Percentiles rank a stretch among this genome's conserved stretches.
Evolutionary conservation across 2,113 vertebrate species (phyloP).

Genomic region (Calypte anna): DNA sequence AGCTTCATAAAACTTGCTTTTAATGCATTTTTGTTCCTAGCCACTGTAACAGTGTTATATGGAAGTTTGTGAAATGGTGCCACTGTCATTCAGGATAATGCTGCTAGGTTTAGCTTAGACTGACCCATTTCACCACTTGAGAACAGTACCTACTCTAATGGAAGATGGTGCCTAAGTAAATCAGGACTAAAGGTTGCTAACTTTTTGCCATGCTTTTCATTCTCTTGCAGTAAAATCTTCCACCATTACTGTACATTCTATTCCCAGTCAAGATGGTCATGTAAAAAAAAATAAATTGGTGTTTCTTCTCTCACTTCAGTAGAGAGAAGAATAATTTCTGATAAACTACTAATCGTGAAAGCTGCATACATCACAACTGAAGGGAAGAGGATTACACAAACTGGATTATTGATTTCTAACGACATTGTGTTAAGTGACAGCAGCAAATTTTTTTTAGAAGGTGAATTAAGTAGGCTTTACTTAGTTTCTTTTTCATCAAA

Average conservation of each 20-base stretch:
- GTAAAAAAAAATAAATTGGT: background rate
- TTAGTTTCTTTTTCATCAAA: background rate
- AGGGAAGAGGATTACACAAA: background rate
- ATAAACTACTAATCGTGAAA: background rate
- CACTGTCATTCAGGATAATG: background rate
- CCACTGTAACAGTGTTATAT: background rate
- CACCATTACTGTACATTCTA: background rate
- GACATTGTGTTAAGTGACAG: background rate
- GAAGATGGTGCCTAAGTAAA: background rate
- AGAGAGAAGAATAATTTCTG: background rate
- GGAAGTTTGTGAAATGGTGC: background rate
- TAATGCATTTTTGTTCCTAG: background rate
- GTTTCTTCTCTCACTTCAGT: background rate
- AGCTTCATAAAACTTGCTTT: background rate
- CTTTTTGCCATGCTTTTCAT: background rate
- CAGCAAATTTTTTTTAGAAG: background rate
- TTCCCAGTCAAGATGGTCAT: background rate
- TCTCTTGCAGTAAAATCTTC: background rate
- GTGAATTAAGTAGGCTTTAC: background rate
- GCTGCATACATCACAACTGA: background rate
- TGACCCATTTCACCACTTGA: background rate
- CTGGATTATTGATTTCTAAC: background rate
- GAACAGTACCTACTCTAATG: background rate
- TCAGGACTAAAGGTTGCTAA: background rate
- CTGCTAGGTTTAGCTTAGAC: background rate